phyloP scores from a whole-genome alignment of 2,888 invertebrate species.

The Sinotaia quadrata region DNA sequence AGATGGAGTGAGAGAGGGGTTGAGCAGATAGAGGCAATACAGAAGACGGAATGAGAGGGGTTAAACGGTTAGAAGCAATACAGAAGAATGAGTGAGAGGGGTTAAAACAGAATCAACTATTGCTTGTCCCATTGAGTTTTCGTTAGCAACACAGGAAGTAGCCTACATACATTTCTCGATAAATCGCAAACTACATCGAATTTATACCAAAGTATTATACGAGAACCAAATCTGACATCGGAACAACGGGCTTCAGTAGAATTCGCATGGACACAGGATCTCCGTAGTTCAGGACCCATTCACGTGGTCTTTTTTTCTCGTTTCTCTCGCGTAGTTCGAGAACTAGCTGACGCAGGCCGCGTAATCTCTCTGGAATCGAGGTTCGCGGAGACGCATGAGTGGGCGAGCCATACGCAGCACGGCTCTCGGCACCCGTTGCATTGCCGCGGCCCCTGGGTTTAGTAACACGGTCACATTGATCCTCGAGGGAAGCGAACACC shows the following conservation, averaged over 20 bases:
- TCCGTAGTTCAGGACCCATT: slow-evolving; percentile 60
- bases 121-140: no score
- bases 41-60: no score
- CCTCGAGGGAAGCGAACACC: not conserved
- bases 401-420: not conserved
- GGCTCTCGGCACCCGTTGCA: not conserved
- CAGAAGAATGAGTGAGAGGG: no score
- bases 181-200: no score
- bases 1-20: no score
- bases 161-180: no score
- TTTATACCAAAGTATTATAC: no score
- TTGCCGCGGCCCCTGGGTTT: not conserved
- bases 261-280: slow-evolving; percentile 48
- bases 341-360: slow-evolving; percentile 51
- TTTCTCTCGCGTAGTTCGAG: slow-evolving; percentile 53
- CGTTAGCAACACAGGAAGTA: no score
- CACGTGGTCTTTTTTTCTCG: slow-evolving; percentile 51
- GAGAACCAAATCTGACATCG: no score
- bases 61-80: no score
- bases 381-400: slow-evolving; percentile 37
- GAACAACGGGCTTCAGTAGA: slow-evolving; percentile 52
- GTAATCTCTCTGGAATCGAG: slow-evolving; percentile 46
- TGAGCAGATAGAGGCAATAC: no score
- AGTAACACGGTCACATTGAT: not conserved
- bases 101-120: no score